phyloP scores from a whole-genome alignment of 2,113 vertebrate species.

The Hiodon alosoides region DNA sequence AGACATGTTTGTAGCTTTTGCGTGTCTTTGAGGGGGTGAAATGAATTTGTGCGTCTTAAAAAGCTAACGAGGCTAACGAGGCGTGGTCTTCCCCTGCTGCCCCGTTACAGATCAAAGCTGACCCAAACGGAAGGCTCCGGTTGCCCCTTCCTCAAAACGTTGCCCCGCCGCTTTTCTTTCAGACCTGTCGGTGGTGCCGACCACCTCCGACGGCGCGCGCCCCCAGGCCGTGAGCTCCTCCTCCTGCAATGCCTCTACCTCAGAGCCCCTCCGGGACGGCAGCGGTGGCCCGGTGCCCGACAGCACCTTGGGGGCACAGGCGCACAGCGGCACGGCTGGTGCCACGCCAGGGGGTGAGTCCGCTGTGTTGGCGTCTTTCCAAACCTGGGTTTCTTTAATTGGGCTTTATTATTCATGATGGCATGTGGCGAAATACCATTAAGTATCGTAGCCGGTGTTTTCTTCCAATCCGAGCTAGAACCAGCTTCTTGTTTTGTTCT shows the following conservation, averaged over 20 bases:
- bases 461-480: no score
- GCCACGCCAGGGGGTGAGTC: constrained; percentile 72
- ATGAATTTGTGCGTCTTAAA: constrained; percentile 55
- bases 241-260: constrained; percentile 81
- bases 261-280: constrained; percentile 80
- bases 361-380: not conserved
- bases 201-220: constrained; percentile 75
- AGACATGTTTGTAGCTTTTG: constrained; percentile 41
- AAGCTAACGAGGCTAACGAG: constrained; percentile 54
- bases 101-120: constrained; percentile 1
- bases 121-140: no score
- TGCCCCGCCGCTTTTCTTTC: constrained; percentile 14
- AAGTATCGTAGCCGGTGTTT: no score
- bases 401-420: no score
- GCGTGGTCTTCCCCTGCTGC: constrained; percentile 11
- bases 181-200: constrained; percentile 91
- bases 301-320: constrained; percentile 60
- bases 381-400: no score
- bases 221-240: constrained; percentile 73
- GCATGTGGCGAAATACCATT: no score
- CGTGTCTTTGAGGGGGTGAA: constrained; percentile 50
- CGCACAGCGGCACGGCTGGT: constrained; percentile 63
- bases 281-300: constrained; percentile 65
- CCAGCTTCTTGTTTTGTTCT: not conserved
- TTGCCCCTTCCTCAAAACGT: no score